These are phyloP conservation scores for Cavia porcellus DNA, from an alignment of 2,113 vertebrate species.

Conservation along the genomic window DNA sequence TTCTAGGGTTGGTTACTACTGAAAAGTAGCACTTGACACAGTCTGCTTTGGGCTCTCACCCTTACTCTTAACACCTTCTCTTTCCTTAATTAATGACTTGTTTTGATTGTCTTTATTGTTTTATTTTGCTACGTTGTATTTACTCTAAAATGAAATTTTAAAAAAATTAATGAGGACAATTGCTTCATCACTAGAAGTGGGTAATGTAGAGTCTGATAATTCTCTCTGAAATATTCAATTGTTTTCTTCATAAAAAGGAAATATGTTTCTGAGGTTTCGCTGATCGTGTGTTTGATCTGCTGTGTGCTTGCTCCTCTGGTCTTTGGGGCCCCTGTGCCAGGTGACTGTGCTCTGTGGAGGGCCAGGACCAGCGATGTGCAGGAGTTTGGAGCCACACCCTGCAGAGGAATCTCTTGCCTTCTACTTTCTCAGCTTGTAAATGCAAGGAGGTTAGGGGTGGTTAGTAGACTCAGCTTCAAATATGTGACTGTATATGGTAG, in stretches of 20 bases:
- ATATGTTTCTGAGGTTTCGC: neutral
- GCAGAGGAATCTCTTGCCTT: neutral
- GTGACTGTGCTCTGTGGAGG: neutral
- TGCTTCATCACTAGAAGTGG: constrained; percentile 5
- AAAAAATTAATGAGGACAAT: neutral
- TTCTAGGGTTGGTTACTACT: neutral
- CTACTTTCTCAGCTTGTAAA: neutral
- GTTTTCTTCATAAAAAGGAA: neutral
- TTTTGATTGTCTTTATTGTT: too few relatives aligned
- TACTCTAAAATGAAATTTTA: too few relatives aligned
- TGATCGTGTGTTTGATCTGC: neutral
- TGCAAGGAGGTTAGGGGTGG: neutral
- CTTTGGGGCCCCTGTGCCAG: neutral
- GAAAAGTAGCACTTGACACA: neutral
- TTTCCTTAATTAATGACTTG: neutral
- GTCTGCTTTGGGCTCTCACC: neutral
- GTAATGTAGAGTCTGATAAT: neutral
- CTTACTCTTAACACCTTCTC: neutral
- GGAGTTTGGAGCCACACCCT: neutral
- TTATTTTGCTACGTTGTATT: too few relatives aligned
- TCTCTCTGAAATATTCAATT: neutral
- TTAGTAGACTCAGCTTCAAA: neutral
- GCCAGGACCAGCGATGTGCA: neutral
- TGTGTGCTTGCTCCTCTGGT: neutral
- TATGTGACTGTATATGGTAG: neutral